Evolutionary conservation across 64 coral and sea anemone genomes (phyloP).

Genomic region (Porites australiensis): DNA sequence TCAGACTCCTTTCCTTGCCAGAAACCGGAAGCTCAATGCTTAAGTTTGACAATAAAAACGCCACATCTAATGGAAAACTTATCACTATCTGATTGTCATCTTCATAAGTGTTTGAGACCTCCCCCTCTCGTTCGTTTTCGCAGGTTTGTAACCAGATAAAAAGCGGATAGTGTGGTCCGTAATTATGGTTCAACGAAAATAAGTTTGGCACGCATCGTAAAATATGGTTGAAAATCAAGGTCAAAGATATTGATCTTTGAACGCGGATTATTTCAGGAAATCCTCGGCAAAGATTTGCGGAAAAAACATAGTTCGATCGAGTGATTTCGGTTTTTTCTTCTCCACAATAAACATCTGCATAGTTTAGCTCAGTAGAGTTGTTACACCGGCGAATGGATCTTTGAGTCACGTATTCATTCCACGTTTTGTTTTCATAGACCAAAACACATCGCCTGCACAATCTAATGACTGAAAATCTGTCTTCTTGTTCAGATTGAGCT

Average conservation of each 20-base stretch:
- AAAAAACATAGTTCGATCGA: not conserved
- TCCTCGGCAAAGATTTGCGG: not conserved
- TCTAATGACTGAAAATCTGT: conserved; percentile 68
- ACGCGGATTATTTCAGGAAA: not conserved
- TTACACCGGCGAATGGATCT: not conserved
- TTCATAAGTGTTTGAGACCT: conserved; percentile 14
- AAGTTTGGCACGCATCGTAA: conserved; percentile 12
- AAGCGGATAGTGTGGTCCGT: conserved; percentile 64
- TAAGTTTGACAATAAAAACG: not conserved
- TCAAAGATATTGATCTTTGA: conserved; percentile 15
- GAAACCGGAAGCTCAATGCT: not conserved
- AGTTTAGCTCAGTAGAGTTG: not conserved
- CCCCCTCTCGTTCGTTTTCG: conserved; percentile 6
- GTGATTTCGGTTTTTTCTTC: conserved; percentile 23
- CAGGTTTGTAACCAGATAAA: conserved; percentile 72
- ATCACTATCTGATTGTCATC: conserved; percentile 60
- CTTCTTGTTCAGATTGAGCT: conserved; percentile 39
- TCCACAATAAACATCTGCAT: not conserved
- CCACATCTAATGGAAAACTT: conserved; percentile 6
- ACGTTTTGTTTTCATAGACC: conserved; percentile 88
- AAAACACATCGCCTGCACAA: conserved; percentile 81
- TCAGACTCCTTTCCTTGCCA: conserved; percentile 2
- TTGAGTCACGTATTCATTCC: not conserved
- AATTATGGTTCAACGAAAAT: not conserved
- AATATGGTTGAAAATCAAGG: conserved; percentile 52